Percentiles rank a stretch among this genome's conserved stretches.
These are phyloP conservation scores for Tyrophagus putrescentiae DNA, from an alignment of 1,140 invertebrate species.

Conservation along the genomic window DNA sequence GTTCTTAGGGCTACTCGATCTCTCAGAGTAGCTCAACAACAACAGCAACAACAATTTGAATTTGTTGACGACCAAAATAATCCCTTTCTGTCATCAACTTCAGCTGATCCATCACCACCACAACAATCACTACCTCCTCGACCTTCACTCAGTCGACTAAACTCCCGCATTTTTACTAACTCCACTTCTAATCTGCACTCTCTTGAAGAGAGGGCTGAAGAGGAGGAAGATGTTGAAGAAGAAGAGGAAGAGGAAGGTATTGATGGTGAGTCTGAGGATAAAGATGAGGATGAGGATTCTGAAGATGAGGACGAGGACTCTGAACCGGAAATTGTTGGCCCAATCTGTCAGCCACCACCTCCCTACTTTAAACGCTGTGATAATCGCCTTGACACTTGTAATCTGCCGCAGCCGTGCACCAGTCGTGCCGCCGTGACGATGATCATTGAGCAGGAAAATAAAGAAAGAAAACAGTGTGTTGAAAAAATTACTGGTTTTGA, in stretches of 20 bases:
- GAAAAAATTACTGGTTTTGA: too few species aligned
- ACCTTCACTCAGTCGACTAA: too few species aligned
- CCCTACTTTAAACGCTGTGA: neutral
- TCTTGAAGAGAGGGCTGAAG: neutral
- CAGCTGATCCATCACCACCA: neutral
- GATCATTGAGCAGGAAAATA: neutral
- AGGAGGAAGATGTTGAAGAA: neutral
- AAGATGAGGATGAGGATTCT: neutral
- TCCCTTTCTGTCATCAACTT: neutral
- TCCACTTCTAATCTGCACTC: neutral
- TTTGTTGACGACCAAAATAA: neutral
- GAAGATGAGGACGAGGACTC: neutral
- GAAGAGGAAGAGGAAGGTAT: neutral
- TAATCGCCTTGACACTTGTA: neutral
- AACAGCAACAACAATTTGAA: neutral
- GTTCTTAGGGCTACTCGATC: neutral
- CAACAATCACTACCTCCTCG: neutral
- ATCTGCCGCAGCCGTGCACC: neutral
- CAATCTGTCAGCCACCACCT: neutral
- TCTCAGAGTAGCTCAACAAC: neutral
- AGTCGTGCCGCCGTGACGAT: neutral
- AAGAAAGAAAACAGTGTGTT: too few species aligned
- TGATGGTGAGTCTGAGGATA: neutral
- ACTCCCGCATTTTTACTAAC: neutral
- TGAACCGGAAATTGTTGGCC: neutral